Conservation (phyloP, 1,140 invertebrate genomes). For the Xylocopa sonorina region DNA sequence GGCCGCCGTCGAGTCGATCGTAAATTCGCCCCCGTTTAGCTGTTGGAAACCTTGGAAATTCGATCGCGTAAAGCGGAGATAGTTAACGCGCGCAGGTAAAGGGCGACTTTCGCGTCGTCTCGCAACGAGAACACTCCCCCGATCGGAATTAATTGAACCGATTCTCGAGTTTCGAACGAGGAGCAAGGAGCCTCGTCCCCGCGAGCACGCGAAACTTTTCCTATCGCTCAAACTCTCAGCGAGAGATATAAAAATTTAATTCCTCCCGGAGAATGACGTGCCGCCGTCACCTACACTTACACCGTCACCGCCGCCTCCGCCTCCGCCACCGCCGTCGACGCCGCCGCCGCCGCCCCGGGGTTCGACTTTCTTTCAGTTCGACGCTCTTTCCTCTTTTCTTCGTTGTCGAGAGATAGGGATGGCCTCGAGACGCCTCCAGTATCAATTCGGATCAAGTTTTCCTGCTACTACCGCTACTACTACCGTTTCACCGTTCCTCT, state of each 20-base stretch:
- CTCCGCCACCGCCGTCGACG: too few species aligned
- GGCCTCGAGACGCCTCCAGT: slow-evolving; percentile 10
- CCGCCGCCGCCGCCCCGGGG: slow-evolving; percentile 68
- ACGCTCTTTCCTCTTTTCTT: not conserved
- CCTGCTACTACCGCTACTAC: slow-evolving; percentile 5
- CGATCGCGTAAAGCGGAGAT: too few species aligned
- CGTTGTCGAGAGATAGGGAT: not conserved
- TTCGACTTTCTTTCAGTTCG: slow-evolving; percentile 67
- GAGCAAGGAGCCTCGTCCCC: slow-evolving; percentile 17
- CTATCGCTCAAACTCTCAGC: slow-evolving; percentile 81
- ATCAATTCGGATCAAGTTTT: slow-evolving; percentile 13
- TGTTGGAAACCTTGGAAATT: too few species aligned
- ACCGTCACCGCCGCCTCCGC: too few species aligned
- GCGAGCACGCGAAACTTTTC: slow-evolving; percentile 4
- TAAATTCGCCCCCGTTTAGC: too few species aligned
- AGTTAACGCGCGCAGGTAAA: too few species aligned
- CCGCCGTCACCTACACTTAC: too few species aligned
- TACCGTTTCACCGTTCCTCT: slow-evolving; percentile 21
- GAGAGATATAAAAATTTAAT: slow-evolving; percentile 82
- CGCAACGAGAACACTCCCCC: not conserved
- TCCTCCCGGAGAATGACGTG: slow-evolving; percentile 79
- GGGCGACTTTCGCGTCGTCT: too few species aligned
- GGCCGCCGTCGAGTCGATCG: not conserved
- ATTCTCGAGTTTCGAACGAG: not conserved
- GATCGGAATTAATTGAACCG: slow-evolving; percentile 25